Conservation (phyloP, 2,113 vertebrate species). For the Ptilonorhynchus violaceus region DNA sequence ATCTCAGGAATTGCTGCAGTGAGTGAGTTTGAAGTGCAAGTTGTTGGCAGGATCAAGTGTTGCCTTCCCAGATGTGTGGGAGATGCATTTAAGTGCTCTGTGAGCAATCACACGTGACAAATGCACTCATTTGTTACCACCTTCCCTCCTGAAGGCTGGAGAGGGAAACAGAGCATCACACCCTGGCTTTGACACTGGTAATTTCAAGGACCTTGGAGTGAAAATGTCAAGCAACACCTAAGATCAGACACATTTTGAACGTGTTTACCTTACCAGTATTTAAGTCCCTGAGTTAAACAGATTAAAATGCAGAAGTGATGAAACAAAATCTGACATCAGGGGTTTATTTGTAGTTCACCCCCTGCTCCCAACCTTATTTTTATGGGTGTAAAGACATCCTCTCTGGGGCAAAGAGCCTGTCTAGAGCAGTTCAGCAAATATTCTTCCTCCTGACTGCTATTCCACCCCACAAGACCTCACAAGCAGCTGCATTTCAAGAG, state of each 20-base stretch:
- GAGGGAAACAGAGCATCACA: too few relatives aligned
- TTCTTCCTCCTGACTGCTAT: background rate
- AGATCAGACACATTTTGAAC: background rate
- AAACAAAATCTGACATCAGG: background rate
- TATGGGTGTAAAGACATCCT: background rate
- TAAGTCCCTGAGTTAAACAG: background rate
- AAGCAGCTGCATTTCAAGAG: background rate
- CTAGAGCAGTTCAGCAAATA: background rate
- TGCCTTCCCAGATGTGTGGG: background rate
- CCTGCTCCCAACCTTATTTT: background rate
- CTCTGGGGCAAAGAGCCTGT: background rate
- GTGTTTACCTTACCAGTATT: accelerated
- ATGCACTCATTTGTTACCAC: background rate
- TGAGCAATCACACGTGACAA: background rate
- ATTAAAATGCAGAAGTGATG: accelerated
- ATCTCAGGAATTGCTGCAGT: background rate
- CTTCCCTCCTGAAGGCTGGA: background rate
- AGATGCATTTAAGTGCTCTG: background rate
- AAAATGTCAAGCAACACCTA: background rate
- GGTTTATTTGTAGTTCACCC: accelerated
- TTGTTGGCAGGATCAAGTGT: background rate
- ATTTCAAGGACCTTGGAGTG: background rate
- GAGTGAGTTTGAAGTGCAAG: background rate
- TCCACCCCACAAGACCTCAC: background rate
- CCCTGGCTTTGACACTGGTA: background rate